These are phyloP conservation scores for Acinonyx jubatus DNA, from an alignment of 2,113 vertebrate genomes.

Conservation along the genomic window DNA sequence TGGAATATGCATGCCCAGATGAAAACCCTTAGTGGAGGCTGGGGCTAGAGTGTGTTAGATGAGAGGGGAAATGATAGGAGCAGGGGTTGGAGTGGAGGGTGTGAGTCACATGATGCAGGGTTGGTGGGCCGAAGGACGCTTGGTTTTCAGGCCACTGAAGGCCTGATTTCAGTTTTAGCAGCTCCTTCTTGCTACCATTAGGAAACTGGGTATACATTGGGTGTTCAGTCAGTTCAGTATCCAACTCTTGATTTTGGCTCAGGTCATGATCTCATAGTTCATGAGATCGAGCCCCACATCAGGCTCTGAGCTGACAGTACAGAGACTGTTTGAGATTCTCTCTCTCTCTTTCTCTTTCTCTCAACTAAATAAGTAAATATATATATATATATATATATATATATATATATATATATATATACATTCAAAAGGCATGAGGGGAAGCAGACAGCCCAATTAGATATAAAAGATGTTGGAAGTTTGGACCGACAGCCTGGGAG, in stretches of 20 bases:
- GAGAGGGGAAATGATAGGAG: background rate
- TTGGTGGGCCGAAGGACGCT: background rate
- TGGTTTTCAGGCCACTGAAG: background rate
- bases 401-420: too few relatives aligned
- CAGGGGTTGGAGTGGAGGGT: background rate
- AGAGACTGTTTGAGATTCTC: too few relatives aligned
- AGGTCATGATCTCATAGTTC: too few relatives aligned
- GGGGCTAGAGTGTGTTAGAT: background rate
- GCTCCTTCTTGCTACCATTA: background rate
- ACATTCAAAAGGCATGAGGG: background rate
- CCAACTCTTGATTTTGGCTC: too few relatives aligned
- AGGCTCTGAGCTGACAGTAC: too few relatives aligned
- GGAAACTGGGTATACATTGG: background rate
- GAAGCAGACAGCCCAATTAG: background rate
- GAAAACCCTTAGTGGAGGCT: background rate
- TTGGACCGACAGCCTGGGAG: background rate
- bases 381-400: too few relatives aligned
- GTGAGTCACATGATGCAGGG: fast-evolving
- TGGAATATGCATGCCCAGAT: background rate
- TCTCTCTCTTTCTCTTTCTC: too few relatives aligned
- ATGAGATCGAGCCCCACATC: too few relatives aligned
- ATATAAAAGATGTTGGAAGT: background rate
- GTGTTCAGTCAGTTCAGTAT: too few relatives aligned
- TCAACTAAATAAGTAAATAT: too few relatives aligned
- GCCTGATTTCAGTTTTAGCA: background rate